phyloP scores from a whole-genome alignment of 2,113 vertebrate genomes.

The Ctenodactylus gundi region DNA sequence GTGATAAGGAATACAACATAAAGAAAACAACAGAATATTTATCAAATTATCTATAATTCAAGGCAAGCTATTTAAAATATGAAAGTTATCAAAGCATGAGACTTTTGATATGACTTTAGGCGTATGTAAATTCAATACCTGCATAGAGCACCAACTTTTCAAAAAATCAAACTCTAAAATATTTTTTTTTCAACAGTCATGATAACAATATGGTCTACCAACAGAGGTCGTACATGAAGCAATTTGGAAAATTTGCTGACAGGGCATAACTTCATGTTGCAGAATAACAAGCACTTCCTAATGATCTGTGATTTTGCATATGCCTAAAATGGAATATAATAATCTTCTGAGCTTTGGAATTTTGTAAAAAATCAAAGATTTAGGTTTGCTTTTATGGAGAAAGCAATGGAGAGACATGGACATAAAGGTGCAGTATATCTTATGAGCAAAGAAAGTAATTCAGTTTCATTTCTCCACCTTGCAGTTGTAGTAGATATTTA shows the following conservation, averaged over 20 bases:
- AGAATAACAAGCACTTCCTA: background rate
- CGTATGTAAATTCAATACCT: background rate
- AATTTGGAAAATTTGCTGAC: background rate
- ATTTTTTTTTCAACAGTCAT: background rate
- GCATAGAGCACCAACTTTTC: background rate
- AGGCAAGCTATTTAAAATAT: background rate
- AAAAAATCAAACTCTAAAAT: background rate
- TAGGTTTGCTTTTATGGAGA: background rate
- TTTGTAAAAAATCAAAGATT: background rate
- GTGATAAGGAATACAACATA: background rate
- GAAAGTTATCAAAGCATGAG: background rate
- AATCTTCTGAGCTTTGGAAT: fast-evolving
- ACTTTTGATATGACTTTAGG: background rate
- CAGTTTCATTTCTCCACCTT: background rate
- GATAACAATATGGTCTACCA: background rate
- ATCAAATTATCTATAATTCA: background rate
- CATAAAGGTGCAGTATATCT: background rate
- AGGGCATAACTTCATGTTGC: background rate
- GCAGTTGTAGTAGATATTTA: background rate
- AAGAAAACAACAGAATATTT: background rate
- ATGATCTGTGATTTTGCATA: background rate
- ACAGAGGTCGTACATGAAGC: background rate
- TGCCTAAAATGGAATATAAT: background rate
- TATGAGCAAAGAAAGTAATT: background rate
- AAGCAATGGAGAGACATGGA: background rate